Percentiles rank a stretch among this genome's conserved stretches.
These are phyloP conservation scores for Verasper variegatus DNA, from an alignment of 2,113 vertebrate genomes.

Conservation along the genomic window DNA sequence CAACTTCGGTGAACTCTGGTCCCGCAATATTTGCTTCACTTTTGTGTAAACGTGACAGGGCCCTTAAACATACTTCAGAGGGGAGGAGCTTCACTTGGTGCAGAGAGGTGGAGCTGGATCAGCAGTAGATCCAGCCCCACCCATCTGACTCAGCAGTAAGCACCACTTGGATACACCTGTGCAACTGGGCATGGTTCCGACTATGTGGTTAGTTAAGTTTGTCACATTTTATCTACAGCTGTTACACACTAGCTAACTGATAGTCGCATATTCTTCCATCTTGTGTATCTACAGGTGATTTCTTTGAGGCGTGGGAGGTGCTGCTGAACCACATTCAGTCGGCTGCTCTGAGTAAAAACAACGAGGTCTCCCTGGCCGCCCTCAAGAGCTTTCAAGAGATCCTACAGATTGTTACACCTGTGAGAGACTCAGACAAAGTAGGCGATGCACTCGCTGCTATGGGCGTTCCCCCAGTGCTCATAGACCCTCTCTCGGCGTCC, in stretches of 20 bases:
- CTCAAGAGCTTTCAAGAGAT: conserved; percentile 99
- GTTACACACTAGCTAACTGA: background rate
- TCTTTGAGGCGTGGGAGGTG: conserved; percentile 97
- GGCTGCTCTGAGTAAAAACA: conserved; percentile 98
- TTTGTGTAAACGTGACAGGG: too few species aligned
- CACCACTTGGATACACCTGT: too few species aligned
- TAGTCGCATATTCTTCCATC: background rate
- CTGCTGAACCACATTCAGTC: conserved; percentile 98
- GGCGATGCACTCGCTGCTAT: conserved; percentile 85
- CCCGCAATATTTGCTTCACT: too few species aligned
- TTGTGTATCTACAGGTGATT: conserved; percentile 86
- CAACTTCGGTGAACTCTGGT: too few species aligned
- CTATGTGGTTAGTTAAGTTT: background rate
- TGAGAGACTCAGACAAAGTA: conserved; percentile 89
- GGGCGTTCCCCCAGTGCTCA: conserved; percentile 86
- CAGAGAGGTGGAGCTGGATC: too few species aligned
- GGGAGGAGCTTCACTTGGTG: too few species aligned
- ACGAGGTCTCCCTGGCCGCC: conserved; percentile 96
- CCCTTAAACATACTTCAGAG: too few species aligned
- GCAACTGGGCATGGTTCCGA: background rate
- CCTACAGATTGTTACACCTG: conserved; percentile 94
- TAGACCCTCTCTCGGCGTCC: conserved; percentile 87
- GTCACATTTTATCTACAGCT: background rate
- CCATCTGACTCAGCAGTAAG: too few species aligned
- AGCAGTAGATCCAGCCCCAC: too few species aligned